Base-by-base conservation (phyloP, 1,140 invertebrate species). In the Lasaia peninsularis region DNA sequence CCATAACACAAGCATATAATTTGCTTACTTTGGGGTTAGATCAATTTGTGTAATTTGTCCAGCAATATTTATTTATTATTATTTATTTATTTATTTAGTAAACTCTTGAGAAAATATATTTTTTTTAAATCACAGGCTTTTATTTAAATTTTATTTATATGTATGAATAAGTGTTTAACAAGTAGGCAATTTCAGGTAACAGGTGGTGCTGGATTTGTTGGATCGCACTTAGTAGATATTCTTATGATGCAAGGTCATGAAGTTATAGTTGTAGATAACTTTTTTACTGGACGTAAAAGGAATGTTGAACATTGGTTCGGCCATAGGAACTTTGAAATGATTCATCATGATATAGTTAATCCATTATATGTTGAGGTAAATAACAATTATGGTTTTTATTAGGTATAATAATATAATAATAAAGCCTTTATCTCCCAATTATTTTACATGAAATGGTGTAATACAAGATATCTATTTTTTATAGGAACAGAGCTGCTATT, bases 241-340 rank as follows among this genome's bases (percentile, higher is more conserved):
- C 89, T 99, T 28, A 99, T 99, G 98, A 90, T 95, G 55, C 94
- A 96, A 71, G 98, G 99, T 0, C 98, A 99, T 90, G 98, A 99
- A 91, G 96, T 99, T 0, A 99, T 98, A 73, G 98, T 99, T 3
- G 96, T 96, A 3, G 98, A 99, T 83, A 99, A 99, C 86, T 99
- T 99, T 87, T 99, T 99, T 85, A 99, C 98, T 10, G 98, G 98
- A 1, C 91, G 98, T 37, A 99, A 99, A 84, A 91, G 95, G 24
- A 99, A 99, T 89, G 95, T 99, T 0, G 98, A 99, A 77, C 98
- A 99, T 76, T 99, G 98, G 98, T 94, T 99, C 66, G 98, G 98
- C 0, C 98, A 99, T 89, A 94, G 97, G 74, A 99, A 99, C 88
- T 99, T 99, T 91, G 98, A 99, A 89, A 90, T 99, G 31, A 96